These are phyloP conservation scores for Ifrita kowaldi DNA, from an alignment of 2,113 vertebrate species.

Conservation along the genomic window DNA sequence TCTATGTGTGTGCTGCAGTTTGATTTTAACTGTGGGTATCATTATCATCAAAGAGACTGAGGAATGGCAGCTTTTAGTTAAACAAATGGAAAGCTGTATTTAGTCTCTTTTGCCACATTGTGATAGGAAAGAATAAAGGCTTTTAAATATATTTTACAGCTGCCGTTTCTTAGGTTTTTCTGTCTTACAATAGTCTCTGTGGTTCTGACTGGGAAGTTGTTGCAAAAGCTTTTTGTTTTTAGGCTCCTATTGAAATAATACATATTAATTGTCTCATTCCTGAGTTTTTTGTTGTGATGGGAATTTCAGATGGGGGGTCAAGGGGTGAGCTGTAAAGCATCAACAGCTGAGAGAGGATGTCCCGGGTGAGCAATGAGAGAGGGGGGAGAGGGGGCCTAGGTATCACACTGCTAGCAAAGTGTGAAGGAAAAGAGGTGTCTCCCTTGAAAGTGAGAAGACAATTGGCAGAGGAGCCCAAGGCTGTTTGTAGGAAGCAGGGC, in stretches of 20 bases:
- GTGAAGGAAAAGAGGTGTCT: not conserved
- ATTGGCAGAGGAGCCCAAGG: not conserved
- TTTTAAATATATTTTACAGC: slow-evolving; percentile 65
- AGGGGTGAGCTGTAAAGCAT: not conserved
- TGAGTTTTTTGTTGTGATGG: not conserved
- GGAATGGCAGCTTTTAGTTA: slow-evolving; percentile 74
- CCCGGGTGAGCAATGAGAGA: not conserved
- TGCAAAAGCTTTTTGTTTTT: slow-evolving; percentile 60
- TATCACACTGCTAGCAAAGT: not conserved
- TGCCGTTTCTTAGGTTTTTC: slow-evolving; percentile 66
- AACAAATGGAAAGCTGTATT: slow-evolving; percentile 73
- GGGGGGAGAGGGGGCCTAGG: not conserved
- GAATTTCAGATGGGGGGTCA: not conserved
- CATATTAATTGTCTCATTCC: slow-evolving; percentile 39
- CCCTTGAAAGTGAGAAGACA: not conserved
- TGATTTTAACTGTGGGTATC: slow-evolving; percentile 63
- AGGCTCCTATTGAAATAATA: slow-evolving; percentile 53
- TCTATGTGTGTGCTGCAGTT: slow-evolving; percentile 5
- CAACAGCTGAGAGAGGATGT: not conserved
- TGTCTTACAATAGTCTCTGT: slow-evolving; percentile 51
- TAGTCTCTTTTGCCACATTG: slow-evolving; percentile 70
- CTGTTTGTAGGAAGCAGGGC: not conserved
- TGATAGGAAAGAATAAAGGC: slow-evolving; percentile 71
- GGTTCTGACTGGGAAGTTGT: slow-evolving; percentile 46
- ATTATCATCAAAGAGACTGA: slow-evolving; percentile 60